A percentile compares a stretch with the other conserved stretches of the same genome.
These are phyloP conservation scores for Mesocricetus auratus DNA, from an alignment of 2,113 vertebrate species.

Conservation along the genomic window DNA sequence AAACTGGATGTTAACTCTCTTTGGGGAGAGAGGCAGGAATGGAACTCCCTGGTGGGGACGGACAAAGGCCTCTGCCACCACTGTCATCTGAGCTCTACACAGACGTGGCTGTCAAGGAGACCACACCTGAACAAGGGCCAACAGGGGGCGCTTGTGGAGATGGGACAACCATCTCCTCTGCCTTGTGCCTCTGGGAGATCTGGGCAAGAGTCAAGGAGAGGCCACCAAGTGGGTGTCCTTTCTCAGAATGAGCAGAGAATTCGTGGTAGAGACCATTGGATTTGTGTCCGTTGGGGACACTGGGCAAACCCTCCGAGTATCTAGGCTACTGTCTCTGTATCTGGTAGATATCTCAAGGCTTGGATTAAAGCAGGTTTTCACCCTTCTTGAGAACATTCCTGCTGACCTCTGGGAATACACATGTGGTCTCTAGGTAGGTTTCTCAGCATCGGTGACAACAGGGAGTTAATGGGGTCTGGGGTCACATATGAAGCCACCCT, in stretches of 20 bases:
- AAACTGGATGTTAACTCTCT: conserved; percentile 1
- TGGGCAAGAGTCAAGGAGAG: background rate
- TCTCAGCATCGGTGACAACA: background rate
- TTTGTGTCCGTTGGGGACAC: background rate
- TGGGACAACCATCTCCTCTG: fast-evolving
- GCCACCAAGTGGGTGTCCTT: background rate
- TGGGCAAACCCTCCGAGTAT: background rate
- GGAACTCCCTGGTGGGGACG: background rate
- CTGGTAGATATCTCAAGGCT: background rate
- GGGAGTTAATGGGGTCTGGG: background rate
- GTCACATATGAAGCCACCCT: background rate
- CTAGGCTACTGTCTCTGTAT: too few species aligned
- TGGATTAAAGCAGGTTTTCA: background rate
- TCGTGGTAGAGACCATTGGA: background rate
- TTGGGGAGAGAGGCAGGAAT: background rate
- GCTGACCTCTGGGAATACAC: background rate
- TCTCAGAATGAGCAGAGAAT: background rate
- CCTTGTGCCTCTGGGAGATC: background rate
- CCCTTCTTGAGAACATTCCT: background rate
- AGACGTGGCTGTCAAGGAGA: background rate
- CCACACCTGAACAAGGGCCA: background rate
- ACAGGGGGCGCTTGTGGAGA: background rate
- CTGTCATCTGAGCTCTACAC: background rate
- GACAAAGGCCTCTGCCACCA: background rate
- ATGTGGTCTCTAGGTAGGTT: background rate